A percentile compares a stretch with the other conserved stretches of the same genome.
phyloP scores from a whole-genome alignment of 2,797 vertebrate genomes.

The Muscicapa comitata region DNA sequence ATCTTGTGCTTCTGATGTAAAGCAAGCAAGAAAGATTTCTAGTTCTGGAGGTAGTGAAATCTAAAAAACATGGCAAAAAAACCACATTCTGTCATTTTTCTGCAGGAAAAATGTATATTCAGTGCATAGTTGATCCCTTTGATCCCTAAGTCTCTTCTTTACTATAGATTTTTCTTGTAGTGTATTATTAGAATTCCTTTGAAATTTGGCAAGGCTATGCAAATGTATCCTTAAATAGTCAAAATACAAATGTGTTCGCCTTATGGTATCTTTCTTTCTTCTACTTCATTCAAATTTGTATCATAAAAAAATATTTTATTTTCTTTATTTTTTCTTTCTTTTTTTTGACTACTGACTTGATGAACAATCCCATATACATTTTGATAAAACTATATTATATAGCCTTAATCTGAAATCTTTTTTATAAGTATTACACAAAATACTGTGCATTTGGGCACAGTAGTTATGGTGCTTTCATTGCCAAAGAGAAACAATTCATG shows the following conservation, averaged over 20 bases:
- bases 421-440: not conserved
- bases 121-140: not conserved
- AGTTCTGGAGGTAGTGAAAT: not conserved
- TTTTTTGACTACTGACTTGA: not conserved
- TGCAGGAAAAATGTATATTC: not conserved
- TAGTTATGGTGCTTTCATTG: not conserved
- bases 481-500: not conserved
- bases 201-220: not conserved
- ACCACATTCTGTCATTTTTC: not conserved
- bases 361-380: not conserved
- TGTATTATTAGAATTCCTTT: not conserved
- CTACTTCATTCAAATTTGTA: not conserved
- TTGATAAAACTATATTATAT: not conserved
- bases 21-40: not conserved
- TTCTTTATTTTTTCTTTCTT: not conserved
- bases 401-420: not conserved
- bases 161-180: not conserved
- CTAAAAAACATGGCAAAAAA: not conserved
- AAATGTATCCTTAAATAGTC: not conserved
- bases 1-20: not conserved
- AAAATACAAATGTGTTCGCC: not conserved
- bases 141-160: not conserved
- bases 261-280: not conserved
- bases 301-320: not conserved
- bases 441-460: not conserved